These are phyloP conservation scores for Sycophaga agraensis DNA, from an alignment of 1,140 invertebrate genomes.

Conservation along the genomic window DNA sequence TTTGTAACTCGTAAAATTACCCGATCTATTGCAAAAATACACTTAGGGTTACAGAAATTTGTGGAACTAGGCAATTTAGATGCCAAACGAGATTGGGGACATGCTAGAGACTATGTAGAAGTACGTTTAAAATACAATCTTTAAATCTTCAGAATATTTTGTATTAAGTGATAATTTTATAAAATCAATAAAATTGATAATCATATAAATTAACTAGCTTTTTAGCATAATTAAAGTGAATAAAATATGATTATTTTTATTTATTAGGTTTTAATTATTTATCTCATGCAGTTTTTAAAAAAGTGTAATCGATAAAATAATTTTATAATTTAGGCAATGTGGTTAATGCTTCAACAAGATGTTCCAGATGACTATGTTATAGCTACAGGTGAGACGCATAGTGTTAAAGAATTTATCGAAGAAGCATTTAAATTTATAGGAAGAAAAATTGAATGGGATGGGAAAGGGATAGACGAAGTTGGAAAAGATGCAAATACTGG, in stretches of 20 bases:
- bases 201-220: too few relatives aligned
- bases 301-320: not conserved
- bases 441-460: slow-evolving; percentile 80
- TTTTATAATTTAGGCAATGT: slow-evolving; percentile 83
- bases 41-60: slow-evolving; percentile 80
- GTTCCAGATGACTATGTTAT: slow-evolving; percentile 95
- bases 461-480: slow-evolving; percentile 80
- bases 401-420: slow-evolving; percentile 96
- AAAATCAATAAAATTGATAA: too few relatives aligned
- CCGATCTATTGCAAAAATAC: slow-evolving; percentile 94
- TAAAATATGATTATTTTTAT: too few relatives aligned
- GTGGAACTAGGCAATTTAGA: slow-evolving; percentile 96
- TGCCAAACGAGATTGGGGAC: slow-evolving; percentile 97
- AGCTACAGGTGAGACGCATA: slow-evolving; percentile 92
- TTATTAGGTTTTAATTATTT: too few relatives aligned
- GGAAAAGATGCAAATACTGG: slow-evolving; percentile 82
- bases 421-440: slow-evolving; percentile 82
- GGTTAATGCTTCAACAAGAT: slow-evolving; percentile 97
- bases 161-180: not conserved
- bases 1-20: slow-evolving; percentile 99
- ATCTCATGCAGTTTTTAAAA: too few relatives aligned
- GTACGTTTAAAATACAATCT: slow-evolving; percentile 55
- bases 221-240: too few relatives aligned
- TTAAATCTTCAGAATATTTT: not conserved
- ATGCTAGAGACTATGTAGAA: slow-evolving; percentile 98